Conservation (phyloP, 2,797 vertebrate genomes). For the Atherinosoma microstoma region DNA sequence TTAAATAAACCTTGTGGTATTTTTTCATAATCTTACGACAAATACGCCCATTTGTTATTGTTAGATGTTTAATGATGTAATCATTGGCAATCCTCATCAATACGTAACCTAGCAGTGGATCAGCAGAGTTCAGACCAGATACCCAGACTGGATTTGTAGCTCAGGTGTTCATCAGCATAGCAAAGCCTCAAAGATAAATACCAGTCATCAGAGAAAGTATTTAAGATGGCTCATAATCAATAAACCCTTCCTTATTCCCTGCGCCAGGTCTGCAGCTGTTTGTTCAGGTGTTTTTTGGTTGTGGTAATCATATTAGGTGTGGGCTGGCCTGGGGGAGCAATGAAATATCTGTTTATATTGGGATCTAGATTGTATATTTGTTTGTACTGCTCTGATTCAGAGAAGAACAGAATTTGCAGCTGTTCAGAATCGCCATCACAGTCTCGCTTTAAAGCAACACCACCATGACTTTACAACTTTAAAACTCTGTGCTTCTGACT, state of each 20-base stretch:
- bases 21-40: background rate
- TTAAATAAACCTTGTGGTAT: background rate
- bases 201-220: slow-evolving; percentile 9
- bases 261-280: background rate
- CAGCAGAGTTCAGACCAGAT: slow-evolving; percentile 1
- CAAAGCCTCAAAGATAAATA: background rate
- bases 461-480: no score
- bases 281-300: background rate
- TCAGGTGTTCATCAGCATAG: slow-evolving; percentile 5
- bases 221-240: background rate
- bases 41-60: background rate
- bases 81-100: background rate
- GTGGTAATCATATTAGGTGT: background rate
- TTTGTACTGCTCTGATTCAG: background rate
- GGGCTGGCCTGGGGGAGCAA: background rate
- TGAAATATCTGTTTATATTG: background rate
- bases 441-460: no score
- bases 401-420: background rate
- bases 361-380: background rate
- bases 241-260: background rate
- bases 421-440: background rate
- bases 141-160: background rate
- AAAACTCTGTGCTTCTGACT: no score
- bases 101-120: background rate
- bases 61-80: background rate